Evolutionary conservation across 2,888 invertebrate genomes (phyloP), one percentile per base, ranked within the genome.

Genomic region (Pammene fasciana): DNA sequence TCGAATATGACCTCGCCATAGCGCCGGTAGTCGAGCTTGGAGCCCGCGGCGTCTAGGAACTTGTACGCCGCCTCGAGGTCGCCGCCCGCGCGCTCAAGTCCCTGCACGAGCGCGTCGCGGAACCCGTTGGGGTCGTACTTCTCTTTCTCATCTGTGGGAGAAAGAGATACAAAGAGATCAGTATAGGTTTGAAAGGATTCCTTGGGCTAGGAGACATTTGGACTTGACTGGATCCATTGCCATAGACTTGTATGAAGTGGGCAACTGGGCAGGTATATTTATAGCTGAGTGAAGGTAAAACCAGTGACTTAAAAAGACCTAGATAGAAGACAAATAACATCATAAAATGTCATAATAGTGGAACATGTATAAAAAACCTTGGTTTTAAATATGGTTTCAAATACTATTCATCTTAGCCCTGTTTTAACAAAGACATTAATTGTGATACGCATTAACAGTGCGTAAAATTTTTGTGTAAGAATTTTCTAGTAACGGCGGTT

Each of bases 61-160:
- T 98, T 98, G 90, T 96, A 97, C 81, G 99, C 97, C 87, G 97
- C 96, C 84, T 99, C 99, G 94, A 99, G 94, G 95, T 99, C 98
- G 87, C 96, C 96, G 90, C 96, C 96, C 92, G 97, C 96, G 94
- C 98, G 97, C 94, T 98, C 97, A 90, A 99, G 95, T 85, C 98
- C 99, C 92, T 96, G 95, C 91, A 99, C 96, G 94, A 99, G 96
- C 88, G 97, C 97, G 95, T 99, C 99, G 94, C 99, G 96, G 95
- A 99, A 99, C 93, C 98, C 98, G 93, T 96, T 95, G 92, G 99
- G 98, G 95, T 99, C 99, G 95, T 98, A 98, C 94, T 99, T 99
- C 96, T 99, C 99, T 96, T 97, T 99, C 96, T 99, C 99, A 99
- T 99, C 99, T 98, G 90, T 0, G 76, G 43, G 43, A 66, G 65